phyloP scores from a whole-genome alignment of 2,113 vertebrate species.

The Varanus salvator region DNA sequence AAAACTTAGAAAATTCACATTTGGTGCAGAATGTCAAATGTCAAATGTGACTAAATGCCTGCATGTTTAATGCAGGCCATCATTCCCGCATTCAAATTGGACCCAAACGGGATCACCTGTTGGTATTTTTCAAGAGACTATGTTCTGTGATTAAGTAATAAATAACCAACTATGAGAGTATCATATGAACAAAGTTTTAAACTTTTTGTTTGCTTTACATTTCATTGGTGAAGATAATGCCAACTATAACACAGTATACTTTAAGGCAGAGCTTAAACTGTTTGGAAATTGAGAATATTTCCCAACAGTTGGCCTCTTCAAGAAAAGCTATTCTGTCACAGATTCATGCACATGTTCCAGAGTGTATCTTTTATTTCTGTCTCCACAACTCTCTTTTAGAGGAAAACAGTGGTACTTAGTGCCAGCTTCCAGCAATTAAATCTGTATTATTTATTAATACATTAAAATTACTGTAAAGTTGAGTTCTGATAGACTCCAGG shows the following conservation, averaged over 20 bases:
- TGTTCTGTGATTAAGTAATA: background rate
- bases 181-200: background rate
- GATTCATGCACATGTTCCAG: background rate
- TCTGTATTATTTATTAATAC: slow-evolving; percentile 62
- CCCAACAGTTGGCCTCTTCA: too few species aligned
- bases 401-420: slow-evolving; percentile 51
- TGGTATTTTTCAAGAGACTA: background rate
- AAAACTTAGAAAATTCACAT: too few species aligned
- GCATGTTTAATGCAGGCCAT: too few species aligned
- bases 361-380: slow-evolving; percentile 28
- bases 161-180: background rate
- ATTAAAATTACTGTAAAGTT: slow-evolving; percentile 24
- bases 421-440: slow-evolving; percentile 52
- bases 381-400: background rate
- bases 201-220: background rate
- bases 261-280: background rate
- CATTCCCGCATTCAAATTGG: too few species aligned
- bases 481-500: slow-evolving; percentile 45
- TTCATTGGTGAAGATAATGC: background rate
- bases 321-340: slow-evolving; percentile 5
- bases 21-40: too few species aligned
- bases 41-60: too few species aligned
- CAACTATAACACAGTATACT: background rate
- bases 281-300: background rate
- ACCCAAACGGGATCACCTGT: too few species aligned